Conservation (phyloP, 2,888 invertebrate species). For the Tetheella fluctuosa region DNA sequence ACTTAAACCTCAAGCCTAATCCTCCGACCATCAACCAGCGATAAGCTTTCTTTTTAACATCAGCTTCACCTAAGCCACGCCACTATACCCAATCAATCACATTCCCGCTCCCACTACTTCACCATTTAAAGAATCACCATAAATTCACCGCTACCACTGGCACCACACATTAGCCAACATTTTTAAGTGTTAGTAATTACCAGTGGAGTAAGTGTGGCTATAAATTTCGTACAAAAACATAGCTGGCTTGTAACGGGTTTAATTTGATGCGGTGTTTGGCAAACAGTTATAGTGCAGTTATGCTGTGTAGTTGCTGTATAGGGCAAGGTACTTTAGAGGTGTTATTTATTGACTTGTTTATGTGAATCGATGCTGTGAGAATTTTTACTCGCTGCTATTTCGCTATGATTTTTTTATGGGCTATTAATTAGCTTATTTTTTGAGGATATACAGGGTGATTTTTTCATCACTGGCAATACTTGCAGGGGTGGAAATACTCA, state of each 20-base stretch:
- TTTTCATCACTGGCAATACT: no score
- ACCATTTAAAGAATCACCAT: conserved; percentile 14
- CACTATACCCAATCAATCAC: conserved; percentile 1
- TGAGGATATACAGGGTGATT: no score
- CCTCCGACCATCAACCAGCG: no score
- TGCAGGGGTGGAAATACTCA: no score
- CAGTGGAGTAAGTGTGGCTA: conserved; percentile 72
- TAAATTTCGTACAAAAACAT: conserved; percentile 76
- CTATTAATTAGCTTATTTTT: neutral
- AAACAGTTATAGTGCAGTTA: conserved; percentile 17
- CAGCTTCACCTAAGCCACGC: neutral
- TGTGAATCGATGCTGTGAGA: neutral
- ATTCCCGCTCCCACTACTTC: conserved; percentile 16
- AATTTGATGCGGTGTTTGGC: conserved; percentile 34
- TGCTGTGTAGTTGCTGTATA: conserved; percentile 1
- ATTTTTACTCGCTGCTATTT: neutral
- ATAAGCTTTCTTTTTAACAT: no score
- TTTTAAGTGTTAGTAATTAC: conserved; percentile 69
- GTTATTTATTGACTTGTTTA: conserved; percentile 2
- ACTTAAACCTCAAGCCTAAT: no score
- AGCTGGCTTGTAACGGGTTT: conserved; percentile 42
- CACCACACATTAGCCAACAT: conserved; percentile 46
- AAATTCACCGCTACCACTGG: neutral
- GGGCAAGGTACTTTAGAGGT: conserved; percentile 8
- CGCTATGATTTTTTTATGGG: neutral